Base-by-base conservation (phyloP, 1,140 invertebrate species). In the Pseudachorutes palmiensis region DNA sequence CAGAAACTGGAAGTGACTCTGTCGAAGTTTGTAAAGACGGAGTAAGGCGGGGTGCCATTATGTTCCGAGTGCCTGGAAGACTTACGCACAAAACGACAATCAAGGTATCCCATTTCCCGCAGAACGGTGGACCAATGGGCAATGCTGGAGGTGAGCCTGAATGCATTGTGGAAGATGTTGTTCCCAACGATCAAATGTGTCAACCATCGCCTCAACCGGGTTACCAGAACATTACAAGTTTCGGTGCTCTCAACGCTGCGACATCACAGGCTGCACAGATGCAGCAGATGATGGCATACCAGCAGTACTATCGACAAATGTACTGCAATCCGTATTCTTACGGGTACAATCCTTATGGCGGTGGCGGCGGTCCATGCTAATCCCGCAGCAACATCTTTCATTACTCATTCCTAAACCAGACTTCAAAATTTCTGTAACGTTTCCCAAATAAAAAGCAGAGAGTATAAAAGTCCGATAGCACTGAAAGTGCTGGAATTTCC, bases 1-100 rank as follows among this genome's bases (percentile, higher is more conserved):
- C 36, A 12, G 9, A 45, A 45, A 45, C 36, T 9, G 36, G 9
- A 9, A 45, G 22, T 45, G 32, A 32, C 31, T 1, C 32, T 31
- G 24, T 45, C 2, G 30, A 63, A 30, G 22, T 41, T 48, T 12
- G 48, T 49, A 12, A 55, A 45, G 33, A 24, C 48, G 57, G 26
- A 67, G 36, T n/a, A 14, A 36, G 19, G 9, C 3, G 12, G 48
- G 63, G 48, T 14, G 48, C 45, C 12, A 64, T 62, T 28, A 55
- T 2, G 29, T 64, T n/a, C 32, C 63, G 45, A 48, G 24, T 63
- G 14, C 61, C 61, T 26, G 41, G 61, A 33, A 68, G 55, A 48
- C 24, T 68, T 28, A 33, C 36, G 2, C 66, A 68, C 28, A 68
- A 68, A 32, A 68, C 66, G 0, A 68, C 66, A 29, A 68, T 68